Conservation (phyloP, 1,140 invertebrate genomes). For the Laupala kohalensis region DNA sequence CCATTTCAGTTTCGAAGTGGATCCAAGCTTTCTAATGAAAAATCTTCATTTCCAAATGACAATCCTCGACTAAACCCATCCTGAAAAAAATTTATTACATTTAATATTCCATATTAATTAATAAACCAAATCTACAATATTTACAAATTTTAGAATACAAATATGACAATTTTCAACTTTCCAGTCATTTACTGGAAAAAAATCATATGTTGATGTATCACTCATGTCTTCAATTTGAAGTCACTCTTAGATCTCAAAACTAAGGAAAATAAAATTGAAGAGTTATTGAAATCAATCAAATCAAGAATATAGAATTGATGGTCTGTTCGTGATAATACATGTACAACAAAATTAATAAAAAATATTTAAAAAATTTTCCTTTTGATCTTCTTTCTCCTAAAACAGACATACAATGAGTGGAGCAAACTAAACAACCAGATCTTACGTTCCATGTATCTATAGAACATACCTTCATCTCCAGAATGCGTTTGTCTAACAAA, state of each 20-base stretch:
- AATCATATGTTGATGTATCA: not conserved
- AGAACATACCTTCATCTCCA: slow-evolving; percentile 64
- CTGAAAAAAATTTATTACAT: slow-evolving; percentile 34
- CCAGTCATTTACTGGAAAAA: not conserved
- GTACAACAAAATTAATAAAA: too few species aligned
- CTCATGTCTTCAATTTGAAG: too few species aligned
- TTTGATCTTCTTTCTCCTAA: not conserved
- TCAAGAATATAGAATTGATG: too few species aligned
- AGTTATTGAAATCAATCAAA: too few species aligned
- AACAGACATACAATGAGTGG: not conserved
- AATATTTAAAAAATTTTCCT: not conserved
- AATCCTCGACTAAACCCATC: slow-evolving; percentile 70
- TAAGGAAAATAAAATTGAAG: too few species aligned
- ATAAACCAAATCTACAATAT: too few species aligned
- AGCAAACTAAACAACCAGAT: too few species aligned
- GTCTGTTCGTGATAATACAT: too few species aligned
- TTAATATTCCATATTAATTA: not conserved
- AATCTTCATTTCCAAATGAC: slow-evolving; percentile 67
- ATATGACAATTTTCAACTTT: too few species aligned
- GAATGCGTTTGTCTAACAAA: slow-evolving; percentile 59
- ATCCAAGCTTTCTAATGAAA: slow-evolving; percentile 73
- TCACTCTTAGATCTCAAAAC: too few species aligned
- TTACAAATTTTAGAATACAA: too few species aligned
- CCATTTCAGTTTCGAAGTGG: slow-evolving; percentile 40
- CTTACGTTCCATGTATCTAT: too few species aligned